A percentile compares a stretch with the other conserved stretches of the same genome.
These are phyloP conservation scores for Channa argus DNA, from an alignment of 2,113 vertebrate genomes.

Conservation along the genomic window DNA sequence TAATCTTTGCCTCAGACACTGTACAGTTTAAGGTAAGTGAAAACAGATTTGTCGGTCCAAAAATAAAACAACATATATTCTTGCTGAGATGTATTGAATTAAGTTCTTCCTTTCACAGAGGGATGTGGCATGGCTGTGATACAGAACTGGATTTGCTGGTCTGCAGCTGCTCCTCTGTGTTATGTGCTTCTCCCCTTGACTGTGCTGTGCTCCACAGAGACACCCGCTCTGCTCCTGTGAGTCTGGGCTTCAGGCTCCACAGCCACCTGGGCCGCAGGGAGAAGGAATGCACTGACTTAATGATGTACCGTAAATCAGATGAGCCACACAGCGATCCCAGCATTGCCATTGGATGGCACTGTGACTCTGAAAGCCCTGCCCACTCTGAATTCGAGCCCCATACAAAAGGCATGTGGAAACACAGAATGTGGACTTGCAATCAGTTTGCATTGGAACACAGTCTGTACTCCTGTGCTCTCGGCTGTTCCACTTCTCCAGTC, in stretches of 20 bases:
- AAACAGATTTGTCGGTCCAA: constrained; percentile 58
- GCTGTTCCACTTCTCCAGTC: constrained; percentile 59
- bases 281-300: constrained; percentile 83
- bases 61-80: constrained; percentile 60
- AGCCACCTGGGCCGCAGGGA: constrained; percentile 80
- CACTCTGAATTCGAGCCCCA: constrained; percentile 60
- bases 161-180: constrained; percentile 65
- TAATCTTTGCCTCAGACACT: constrained; percentile 14
- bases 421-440: constrained; percentile 54
- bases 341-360: constrained; percentile 70
- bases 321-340: constrained; percentile 70
- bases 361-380: constrained; percentile 63
- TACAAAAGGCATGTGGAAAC: constrained; percentile 67
- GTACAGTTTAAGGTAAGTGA: constrained; percentile 42
- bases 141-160: constrained; percentile 52
- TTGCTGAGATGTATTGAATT: constrained; percentile 68
- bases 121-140: constrained; percentile 58
- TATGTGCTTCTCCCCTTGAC: constrained; percentile 43
- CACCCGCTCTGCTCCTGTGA: constrained; percentile 61
- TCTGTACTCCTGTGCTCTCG: constrained; percentile 30
- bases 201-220: constrained; percentile 63
- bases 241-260: constrained; percentile 74
- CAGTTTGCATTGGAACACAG: constrained; percentile 29
- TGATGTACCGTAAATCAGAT: constrained; percentile 83
- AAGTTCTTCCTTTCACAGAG: constrained; percentile 70